Conservation (phyloP, 2,797 vertebrate genomes). For the Picus viridis region DNA sequence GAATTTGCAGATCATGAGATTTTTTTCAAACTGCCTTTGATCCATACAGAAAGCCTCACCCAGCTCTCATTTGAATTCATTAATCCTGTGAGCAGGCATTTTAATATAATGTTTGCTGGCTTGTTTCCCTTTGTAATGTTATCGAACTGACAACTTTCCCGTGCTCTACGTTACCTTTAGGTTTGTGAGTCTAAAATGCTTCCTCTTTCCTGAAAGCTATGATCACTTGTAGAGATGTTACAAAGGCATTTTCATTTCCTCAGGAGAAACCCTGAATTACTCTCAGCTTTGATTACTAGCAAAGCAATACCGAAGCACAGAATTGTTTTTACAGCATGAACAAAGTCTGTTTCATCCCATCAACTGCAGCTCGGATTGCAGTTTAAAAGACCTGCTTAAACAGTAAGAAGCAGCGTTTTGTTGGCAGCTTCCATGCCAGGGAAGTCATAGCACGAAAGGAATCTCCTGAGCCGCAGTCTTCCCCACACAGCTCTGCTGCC, state of each 20-base stretch:
- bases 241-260: constrained; percentile 18
- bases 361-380: background rate
- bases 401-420: background rate
- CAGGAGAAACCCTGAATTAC: constrained; percentile 16
- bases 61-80: constrained; percentile 51
- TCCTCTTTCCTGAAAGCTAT: constrained; percentile 33
- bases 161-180: constrained; percentile 21
- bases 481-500: background rate
- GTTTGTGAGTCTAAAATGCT: constrained; percentile 21
- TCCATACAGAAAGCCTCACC: constrained; percentile 32
- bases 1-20: constrained; percentile 39
- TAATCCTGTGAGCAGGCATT: constrained; percentile 51
- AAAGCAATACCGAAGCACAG: background rate
- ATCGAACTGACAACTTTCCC: constrained; percentile 18
- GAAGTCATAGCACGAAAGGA: constrained; percentile 19
- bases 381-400: background rate
- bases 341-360: constrained; percentile 4
- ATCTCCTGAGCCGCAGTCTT: constrained; percentile 8
- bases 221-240: constrained; percentile 1
- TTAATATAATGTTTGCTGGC: constrained; percentile 52
- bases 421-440: background rate
- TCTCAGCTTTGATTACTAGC: constrained; percentile 37
- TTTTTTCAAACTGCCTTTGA: constrained; percentile 45
- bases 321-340: constrained; percentile 10
- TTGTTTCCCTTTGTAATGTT: constrained; percentile 47